Base-by-base conservation (phyloP, 2,888 invertebrate genomes). In the Xestia xanthographa region DNA sequence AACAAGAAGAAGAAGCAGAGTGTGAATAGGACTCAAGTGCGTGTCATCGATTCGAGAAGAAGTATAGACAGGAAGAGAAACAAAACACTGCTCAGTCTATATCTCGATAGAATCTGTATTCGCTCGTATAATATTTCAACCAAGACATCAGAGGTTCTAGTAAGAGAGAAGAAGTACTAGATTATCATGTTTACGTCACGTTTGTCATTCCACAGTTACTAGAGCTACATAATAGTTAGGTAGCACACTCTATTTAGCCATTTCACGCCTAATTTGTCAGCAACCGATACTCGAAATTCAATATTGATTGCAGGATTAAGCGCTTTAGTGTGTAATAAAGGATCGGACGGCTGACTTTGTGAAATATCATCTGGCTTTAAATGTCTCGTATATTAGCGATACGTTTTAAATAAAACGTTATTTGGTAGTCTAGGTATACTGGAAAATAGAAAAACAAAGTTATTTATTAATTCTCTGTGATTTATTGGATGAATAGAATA, bases 241-340 rank as follows among this genome's bases (percentile, higher is more conserved):
- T 72, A 72, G 41, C 38, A 2, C 48, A 29, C 75, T 82, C 75
- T 83, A 80, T 82, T 87, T 75, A 82, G 75, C 80, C 70, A 73
- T 83, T 86, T 85, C 88, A 87, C 66, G 87, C 60, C 73, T 87
- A 84, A 85, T 88, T 87, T 85, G 84, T 81, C 84, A 74, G 76
- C 76, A 75, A 67, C 66, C 71, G 81, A 70, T 75, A 75, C 77
- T 80, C 75, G 76, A 78, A 82, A 79, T 85, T 85, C 88, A 84
- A 87, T 88, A 88, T 87, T 87, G 87, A 88, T 87, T 81, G 72
- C 75, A 67, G 87, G 85, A 83, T 87, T 87, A 87, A 67, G 75
- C 76, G 83, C 77, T 83, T 82, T 80, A 76, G 38, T 84, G 72
- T 77, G 77, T 79, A 84, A 81, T 87, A 87, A 83, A 79, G 81